These are phyloP conservation scores for Ficedula albicollis DNA, from an alignment of 2,797 vertebrate genomes.

Conservation along the genomic window DNA sequence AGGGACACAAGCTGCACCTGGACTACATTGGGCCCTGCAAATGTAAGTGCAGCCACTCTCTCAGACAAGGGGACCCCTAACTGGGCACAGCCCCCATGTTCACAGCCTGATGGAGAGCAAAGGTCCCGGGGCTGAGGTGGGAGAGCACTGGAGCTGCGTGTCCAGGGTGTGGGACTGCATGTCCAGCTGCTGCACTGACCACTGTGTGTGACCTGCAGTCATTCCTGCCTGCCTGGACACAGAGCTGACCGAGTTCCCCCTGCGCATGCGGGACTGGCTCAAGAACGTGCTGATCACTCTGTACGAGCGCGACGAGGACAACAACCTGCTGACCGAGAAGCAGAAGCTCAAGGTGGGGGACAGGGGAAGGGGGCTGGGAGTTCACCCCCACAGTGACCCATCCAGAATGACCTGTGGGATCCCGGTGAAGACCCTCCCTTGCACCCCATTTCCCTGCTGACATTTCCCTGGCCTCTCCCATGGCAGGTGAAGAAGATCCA, in stretches of 20 bases:
- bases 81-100: not conserved
- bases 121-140: not conserved
- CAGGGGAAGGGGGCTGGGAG: not conserved
- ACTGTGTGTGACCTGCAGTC: conserved; percentile 68
- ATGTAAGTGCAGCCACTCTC: conserved; percentile 78
- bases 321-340: conserved; percentile 97
- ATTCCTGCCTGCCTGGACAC: conserved; percentile 89
- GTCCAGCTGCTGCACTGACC: not conserved
- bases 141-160: not conserved
- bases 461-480: not conserved
- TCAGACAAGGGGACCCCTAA: not conserved
- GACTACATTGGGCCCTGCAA: conserved; percentile 99
- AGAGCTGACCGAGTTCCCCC: conserved; percentile 93
- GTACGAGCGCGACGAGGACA: conserved; percentile 91
- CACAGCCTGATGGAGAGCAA: not conserved
- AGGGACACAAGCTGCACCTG: conserved; percentile 97
- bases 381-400: accelerated
- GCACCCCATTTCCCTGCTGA: not conserved
- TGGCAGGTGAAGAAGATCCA: conserved; percentile 95
- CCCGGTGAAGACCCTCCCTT: not conserved
- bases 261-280: conserved; percentile 99
- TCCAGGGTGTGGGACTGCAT: not conserved
- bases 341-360: conserved; percentile 92
- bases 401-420: not conserved
- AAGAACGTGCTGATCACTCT: conserved; percentile 98